Evolutionary conservation across 2,797 vertebrate species (phyloP).

Genomic region (Chrysocyon brachyurus): DNA sequence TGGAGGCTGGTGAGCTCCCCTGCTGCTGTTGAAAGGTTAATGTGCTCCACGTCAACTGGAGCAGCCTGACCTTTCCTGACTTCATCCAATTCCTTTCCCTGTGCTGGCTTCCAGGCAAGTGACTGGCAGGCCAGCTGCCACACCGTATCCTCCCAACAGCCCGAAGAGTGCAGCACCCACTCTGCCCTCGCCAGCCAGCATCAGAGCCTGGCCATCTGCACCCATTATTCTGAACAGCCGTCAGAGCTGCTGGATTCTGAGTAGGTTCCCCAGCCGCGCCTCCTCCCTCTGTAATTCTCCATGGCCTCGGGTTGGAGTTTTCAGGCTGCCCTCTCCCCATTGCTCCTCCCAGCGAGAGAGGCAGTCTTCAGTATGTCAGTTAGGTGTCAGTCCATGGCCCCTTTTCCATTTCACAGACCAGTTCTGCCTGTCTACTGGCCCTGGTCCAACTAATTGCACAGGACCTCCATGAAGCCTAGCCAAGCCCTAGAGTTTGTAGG

Average conservation of each 20-base stretch:
- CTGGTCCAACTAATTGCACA: background rate
- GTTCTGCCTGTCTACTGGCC: background rate
- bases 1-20: background rate
- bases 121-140: background rate
- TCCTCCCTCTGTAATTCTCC: background rate
- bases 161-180: background rate
- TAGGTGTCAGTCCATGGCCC: background rate
- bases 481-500: background rate
- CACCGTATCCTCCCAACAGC: background rate
- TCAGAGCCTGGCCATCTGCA: background rate
- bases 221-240: background rate
- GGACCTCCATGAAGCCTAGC: background rate
- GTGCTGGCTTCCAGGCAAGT: slow-evolving; percentile 49
- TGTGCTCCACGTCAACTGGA: background rate
- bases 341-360: background rate
- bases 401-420: background rate
- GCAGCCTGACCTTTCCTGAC: background rate
- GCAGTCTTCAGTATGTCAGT: background rate
- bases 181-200: background rate
- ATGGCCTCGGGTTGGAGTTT: background rate
- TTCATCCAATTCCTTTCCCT: background rate
- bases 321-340: too few species aligned
- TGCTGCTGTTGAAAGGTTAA: slow-evolving; percentile 40
- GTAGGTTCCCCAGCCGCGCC: background rate
- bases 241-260: background rate